Evolutionary conservation across 2,797 vertebrate species (phyloP), one percentile per base, ranked within the genome.

Genomic region (Hemitrygon akajei): DNA sequence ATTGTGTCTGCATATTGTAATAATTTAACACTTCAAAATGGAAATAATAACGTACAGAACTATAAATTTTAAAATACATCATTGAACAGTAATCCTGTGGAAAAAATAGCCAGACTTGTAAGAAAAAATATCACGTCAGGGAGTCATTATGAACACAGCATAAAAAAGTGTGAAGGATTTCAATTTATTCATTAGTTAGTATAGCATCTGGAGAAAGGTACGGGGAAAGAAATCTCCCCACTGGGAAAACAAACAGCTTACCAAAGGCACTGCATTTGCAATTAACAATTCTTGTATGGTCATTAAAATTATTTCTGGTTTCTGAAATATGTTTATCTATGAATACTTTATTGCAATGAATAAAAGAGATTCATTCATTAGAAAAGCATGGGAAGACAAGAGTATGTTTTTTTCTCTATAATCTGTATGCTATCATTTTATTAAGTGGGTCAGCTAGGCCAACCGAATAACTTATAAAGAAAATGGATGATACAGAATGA

Each of bases 41-140:
- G 63, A 37, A 89, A 37, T 69, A 37, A 40, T 58, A 37, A 79
- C 7, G 5, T 3, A 66, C 16, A 9, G 84, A 87, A 34, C 27
- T 66, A 14, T 87, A 87, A n/a, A 89, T 89, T 20, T 89, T 69
- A 89, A 34, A 89, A 69, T 20, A 37, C 60, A 25, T 18, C 18
- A 89, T 69, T 25, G 34, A 69, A 89, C n/a, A 37, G n/a, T 89
- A 69, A 20, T 22, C 71, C 6, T 18, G 71, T 75, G 71, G 47
- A 75, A 75, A n/a, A 82, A 69, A 69, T 69, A n/a, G 20, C 37
- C 7, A 37, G 63, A 63, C 34, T 18, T 34, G 34, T 18, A 89
- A 89, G 86, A 89, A 69, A 89, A 89, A 4, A 58, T 37, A 10
- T 84, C 56, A 86, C 60, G 69, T 89, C 63, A 89, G 60, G n/a